Base-by-base conservation (phyloP, 2,113 vertebrate species). In the Echinops telfairi region DNA sequence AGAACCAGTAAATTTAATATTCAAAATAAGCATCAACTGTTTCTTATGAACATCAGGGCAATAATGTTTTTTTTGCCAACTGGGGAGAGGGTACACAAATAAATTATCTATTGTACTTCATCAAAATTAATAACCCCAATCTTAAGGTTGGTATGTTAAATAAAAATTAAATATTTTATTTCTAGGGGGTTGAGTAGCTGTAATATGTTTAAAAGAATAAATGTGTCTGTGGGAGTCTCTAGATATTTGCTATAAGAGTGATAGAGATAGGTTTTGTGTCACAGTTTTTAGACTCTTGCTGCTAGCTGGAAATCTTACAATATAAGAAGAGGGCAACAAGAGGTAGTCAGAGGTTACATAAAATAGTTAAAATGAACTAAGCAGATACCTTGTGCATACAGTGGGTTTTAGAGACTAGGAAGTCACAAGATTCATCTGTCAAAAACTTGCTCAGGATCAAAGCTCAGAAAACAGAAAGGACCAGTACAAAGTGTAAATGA, bases 11-110 rank as follows among this genome's bases (percentile, higher is more conserved):
- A 89, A 88, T 5, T 62, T 58, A 60, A 8, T 19, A 43, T 58
- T 86, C 89, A 93, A 96, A 95, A 68, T 76, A 95, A 85, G 64
- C 66, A n/a, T 62, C 92, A 95, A 92, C 95, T 94, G 88, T 40
- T 68, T 47, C 81, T 89, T 82, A 77, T 29, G 91, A 91, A 95
- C 95, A 97, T 96, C 87, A 62, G 60, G 17, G 96, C 89, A 92
- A 38, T 62, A 2, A 11, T 87, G 62, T 11, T 87, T 57, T 87
- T 57, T 92, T 53, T 79, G 58, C 27, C 0, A 40, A 47, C 19
- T 29, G 1, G 17, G 64, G 33, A 73, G 78, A 75, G 43, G 58
- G 92, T 27, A 9, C 9, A 7, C 0, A 23, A 66, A 43, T 87
- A 77, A 76, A 68, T 71, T 23, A 70, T 36, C 73, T 84, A 60